Base-by-base conservation (phyloP, 2,888 invertebrate species). In the Phania funesta region DNA sequence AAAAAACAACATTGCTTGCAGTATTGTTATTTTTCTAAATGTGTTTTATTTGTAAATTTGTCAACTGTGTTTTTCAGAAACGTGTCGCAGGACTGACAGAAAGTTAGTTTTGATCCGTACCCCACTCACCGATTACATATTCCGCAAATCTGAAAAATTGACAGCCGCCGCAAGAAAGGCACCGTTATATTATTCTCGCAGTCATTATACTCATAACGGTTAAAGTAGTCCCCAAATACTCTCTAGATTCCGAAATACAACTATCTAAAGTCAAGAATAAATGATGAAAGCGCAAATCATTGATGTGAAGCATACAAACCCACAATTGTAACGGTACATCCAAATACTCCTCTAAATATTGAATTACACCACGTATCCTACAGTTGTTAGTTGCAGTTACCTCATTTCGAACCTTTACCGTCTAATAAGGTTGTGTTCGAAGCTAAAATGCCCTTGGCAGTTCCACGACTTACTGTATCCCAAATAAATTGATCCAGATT, bases 301-400 rank as follows among this genome's bases (percentile, higher is more conserved):
- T 78, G 46, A 54, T 32, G 54, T 80, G 70, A 29, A 68, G 58
- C 35, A 68, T 29, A 64, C 80, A 80, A 65, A 60, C 13, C 29
- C 52, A 58, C 76, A 44, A 62, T 70, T 80, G 75, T 46, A 76
- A 22, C 22, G 71, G 65, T 54, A n/a, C 65, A 38, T 13, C 54
- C 16, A 71, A 46, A 58, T 60, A 50, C 26, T 71, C 29, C 20
- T 71, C 73, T 35, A 77, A 65, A 52, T 67, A 52, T 71, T 50
- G 60, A 58, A 81, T 81, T 26, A 77, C n/a, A n/a, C n/a, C n/a
- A n/a, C n/a, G n/a, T 56, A 73, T 76, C 54, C 64, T 54, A 50
- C 80, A 64, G 22, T 68, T 20, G 20, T 56, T 56, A 56, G 68
- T 75, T 48, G 65, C 74, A 46, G 20, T 46, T 16, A 5, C 41